Percentiles rank a stretch among this genome's conserved stretches.
Conservation (phyloP, 2,113 vertebrate genomes). For the Corythaixoides concolor region DNA sequence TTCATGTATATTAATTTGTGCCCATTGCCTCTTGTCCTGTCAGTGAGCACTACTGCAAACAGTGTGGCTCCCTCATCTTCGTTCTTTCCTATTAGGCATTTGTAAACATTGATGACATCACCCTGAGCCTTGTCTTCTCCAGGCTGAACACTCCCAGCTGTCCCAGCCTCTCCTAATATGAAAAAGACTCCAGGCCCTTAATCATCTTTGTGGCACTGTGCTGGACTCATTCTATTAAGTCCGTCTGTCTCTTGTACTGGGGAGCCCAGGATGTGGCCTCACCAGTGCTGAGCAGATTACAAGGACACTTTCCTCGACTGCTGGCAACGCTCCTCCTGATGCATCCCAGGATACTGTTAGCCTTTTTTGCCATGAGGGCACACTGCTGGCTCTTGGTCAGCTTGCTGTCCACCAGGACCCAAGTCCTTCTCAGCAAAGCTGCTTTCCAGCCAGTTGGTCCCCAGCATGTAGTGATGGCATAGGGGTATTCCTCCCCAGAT, state of each 20-base stretch:
- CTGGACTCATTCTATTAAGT: background rate
- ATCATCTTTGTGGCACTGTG: background rate
- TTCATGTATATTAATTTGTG: background rate
- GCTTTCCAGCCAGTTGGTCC: background rate
- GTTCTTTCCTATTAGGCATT: background rate
- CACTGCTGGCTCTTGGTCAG: background rate
- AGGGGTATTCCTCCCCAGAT: background rate
- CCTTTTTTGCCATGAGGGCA: background rate
- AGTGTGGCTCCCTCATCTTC: background rate
- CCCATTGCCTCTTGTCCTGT: background rate
- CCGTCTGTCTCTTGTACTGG: background rate
- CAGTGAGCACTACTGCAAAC: background rate
- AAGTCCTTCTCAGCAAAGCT: background rate
- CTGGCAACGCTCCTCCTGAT: background rate
- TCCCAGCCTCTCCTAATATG: background rate
- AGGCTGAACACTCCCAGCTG: background rate
- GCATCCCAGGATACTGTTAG: background rate
- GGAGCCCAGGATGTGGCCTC: background rate
- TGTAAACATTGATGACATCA: background rate
- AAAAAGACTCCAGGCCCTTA: background rate
- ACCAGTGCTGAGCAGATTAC: background rate
- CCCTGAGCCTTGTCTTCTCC: background rate
- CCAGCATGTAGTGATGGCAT: background rate
- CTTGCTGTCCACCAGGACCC: background rate
- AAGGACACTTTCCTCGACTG: fast-evolving